Evolutionary conservation across 1,140 invertebrate species (phyloP), one percentile per base, ranked within the genome.

Genomic region (Zaprionus inermis): DNA sequence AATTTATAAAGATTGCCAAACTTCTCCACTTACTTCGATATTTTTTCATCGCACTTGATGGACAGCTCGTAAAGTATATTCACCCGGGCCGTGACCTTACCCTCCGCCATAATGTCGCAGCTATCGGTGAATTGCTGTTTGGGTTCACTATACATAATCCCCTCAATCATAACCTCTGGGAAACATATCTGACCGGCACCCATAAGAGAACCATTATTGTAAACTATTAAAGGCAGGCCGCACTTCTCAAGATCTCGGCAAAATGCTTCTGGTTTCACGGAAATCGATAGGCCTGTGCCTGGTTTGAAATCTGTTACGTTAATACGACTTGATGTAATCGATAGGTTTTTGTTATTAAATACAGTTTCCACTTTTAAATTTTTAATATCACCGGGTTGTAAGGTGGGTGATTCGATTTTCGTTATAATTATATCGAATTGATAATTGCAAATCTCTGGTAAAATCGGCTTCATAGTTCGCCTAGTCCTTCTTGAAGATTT

Each of bases 401-500:
- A 11, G 3, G 22, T 10, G n/a, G 34, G 34, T 10, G 60, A 9
- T 10, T 36, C 32, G n/a, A 64, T 36, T 28, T 52, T 44, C 1
- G 61, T 71, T 9, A 86, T 63, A 5, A 82, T 16, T 6, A 77
- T 18, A 24, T 82, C 79, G 16, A 86, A 77, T 6, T 82, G 34
- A 20, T 82, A 88, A 22, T 34, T 63, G 2, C 38, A 34, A 1
- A 6, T 49, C 3, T 16, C n/a, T 16, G 38, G 38, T 16, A 22
- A 49, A 22, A 49, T n/a, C 2, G 18, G 18, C 24, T 28, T 28
- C 24, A 28, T 28, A 2, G 24, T 28, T 5, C 24, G 24, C 20
- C 30, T 32, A 32, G 10, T 32, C 10, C 2, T 32, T 32, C 7
- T 32, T 28, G 3, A 3, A 3, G 28, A 28, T 28, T 28, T 28